phyloP scores from a whole-genome alignment of 2,888 invertebrate genomes.

The Helleia helle region DNA sequence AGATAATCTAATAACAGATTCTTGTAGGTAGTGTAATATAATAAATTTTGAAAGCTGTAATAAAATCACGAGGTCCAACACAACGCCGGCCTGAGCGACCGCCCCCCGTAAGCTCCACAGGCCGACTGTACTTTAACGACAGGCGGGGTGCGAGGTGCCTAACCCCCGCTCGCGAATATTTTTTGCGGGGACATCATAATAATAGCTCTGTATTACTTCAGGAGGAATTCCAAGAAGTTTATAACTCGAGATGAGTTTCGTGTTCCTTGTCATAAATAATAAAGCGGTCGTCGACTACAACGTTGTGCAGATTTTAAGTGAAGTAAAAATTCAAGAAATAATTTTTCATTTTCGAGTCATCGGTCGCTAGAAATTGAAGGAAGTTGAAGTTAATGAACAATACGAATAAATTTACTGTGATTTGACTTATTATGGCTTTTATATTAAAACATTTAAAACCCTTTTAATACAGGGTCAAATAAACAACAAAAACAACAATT shows the following conservation, averaged over 20 bases:
- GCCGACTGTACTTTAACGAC: slow-evolving; percentile 33
- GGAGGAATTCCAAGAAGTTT: slow-evolving; percentile 74
- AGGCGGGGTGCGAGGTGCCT: slow-evolving; percentile 25
- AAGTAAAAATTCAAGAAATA: slow-evolving; percentile 64
- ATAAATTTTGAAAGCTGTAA: slow-evolving; percentile 3
- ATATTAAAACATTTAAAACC: too few relatives aligned
- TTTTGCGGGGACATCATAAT: slow-evolving; percentile 74
- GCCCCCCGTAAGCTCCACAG: slow-evolving; percentile 31
- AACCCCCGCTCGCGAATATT: slow-evolving; percentile 53
- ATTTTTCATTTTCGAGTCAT: slow-evolving; percentile 55
- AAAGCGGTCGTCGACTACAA: slow-evolving; percentile 72
- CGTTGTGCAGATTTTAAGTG: slow-evolving; percentile 69
- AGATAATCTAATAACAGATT: too few relatives aligned
- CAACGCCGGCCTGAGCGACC: slow-evolving; percentile 27
- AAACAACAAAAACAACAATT: too few relatives aligned
- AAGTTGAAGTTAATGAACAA: slow-evolving; percentile 55
- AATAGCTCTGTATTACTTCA: slow-evolving; percentile 74
- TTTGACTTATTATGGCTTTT: slow-evolving; percentile 24
- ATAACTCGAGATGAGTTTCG: slow-evolving; percentile 75
- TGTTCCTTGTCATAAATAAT: slow-evolving; percentile 75
- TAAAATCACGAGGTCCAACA: slow-evolving; percentile 12
- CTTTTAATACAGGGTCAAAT: too few relatives aligned
- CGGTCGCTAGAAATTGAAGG: slow-evolving; percentile 47
- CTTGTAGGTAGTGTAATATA: background rate
- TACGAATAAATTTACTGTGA: slow-evolving; percentile 36